Conservation (phyloP, 2,888 invertebrate genomes). For the Drosophila infuscata region DNA sequence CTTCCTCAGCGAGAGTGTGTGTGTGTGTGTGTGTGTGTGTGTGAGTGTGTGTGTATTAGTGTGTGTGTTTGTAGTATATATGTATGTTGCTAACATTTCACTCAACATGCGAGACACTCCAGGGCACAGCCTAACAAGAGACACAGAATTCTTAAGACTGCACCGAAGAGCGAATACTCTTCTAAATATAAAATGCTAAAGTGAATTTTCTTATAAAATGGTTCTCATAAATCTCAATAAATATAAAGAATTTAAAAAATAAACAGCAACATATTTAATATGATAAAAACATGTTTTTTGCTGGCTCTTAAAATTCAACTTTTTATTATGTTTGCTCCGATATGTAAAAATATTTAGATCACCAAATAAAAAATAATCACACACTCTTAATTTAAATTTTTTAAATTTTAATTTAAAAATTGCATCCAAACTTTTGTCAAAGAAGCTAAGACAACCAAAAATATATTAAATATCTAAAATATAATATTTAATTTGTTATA, state of each 20-base stretch:
- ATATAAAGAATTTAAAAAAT: neutral
- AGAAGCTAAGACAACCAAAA: neutral
- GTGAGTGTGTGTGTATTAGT: slow-evolving; percentile 13
- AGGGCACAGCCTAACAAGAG: slow-evolving; percentile 52
- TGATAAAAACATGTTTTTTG: neutral
- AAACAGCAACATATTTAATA: neutral
- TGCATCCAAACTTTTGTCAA: neutral
- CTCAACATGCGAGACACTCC: slow-evolving; percentile 67
- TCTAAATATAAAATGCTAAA: neutral
- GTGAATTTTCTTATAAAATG: neutral
- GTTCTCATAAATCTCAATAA: neutral
- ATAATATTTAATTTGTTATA: neutral
- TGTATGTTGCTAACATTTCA: slow-evolving; percentile 73
- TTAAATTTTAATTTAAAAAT: too few species aligned
- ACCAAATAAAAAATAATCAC: neutral
- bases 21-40: slow-evolving; percentile 18
- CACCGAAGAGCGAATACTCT: slow-evolving; percentile 33
- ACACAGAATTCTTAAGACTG: neutral
- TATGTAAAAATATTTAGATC: neutral
- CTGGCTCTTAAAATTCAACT: neutral
- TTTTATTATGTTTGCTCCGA: neutral
- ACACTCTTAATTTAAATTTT: too few species aligned
- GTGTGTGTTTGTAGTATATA: slow-evolving; percentile 12
- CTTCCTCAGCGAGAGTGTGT: neutral
- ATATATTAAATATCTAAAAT: neutral